Base-by-base conservation (phyloP, 2,888 invertebrate genomes). In the Chalcis sispes region DNA sequence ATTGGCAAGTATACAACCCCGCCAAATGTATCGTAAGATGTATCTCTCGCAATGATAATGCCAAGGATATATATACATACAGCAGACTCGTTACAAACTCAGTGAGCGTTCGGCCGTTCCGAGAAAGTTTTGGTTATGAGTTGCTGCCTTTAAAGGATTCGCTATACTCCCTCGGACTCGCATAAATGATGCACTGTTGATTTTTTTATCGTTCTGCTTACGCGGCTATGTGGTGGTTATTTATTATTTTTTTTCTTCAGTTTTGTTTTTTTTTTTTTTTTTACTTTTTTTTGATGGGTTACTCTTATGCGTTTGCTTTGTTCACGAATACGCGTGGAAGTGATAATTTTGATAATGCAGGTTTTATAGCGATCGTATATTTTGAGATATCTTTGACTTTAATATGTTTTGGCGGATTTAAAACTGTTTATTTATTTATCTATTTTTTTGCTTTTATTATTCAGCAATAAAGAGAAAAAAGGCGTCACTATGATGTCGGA, bases 291-390 rank as follows among this genome's bases (percentile, higher is more conserved):
- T 15, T 46, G 2, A 20, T 20, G 8, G 27, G 7, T n/a, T 25
- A 46, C 15, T 48, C 46, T 15, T n/a, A 20, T 27, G 29, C 65
- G 4, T 5, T 23, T 32, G 36, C 65, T 42, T 58, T 67, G 67
- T 67, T 46, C 36, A 20, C 25, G 48, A 36, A 20, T 54, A 20
- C 42, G 18, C 13, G 62, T 25, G 15, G 20, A 23, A 23, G 25
- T 32, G 27, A 62, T 62, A 62, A 46, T 48, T 62, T 62, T 62
- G 62, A 62, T 62, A 62, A 62, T 29, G 46, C 40, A 46, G 20
- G 10, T 67, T 36, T 58, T 58, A 58, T 46, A 15, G 58, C 56
- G 56, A 42, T 58, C 67, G 56, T 67, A 58, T 67, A 42, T 58
- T 46, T 27, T 7, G 27, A 27, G 23, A 66, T 66, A 42, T 42